phyloP scores from a whole-genome alignment of 2,797 vertebrate species.

The Caiman crocodilus region DNA sequence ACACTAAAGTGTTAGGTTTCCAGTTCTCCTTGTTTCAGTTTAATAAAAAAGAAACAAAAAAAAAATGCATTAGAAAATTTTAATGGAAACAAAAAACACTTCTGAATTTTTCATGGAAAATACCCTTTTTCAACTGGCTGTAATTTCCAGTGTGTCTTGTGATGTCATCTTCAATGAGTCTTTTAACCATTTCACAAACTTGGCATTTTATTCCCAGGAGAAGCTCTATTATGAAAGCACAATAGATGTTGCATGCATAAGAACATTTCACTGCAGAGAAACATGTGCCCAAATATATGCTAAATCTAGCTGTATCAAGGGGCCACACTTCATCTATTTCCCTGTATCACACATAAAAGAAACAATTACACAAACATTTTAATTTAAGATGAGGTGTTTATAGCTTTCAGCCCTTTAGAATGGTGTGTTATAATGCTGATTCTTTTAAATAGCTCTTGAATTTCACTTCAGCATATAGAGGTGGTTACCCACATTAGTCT shows the following conservation, averaged over 20 bases:
- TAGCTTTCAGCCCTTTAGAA: background rate
- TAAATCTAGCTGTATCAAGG: background rate
- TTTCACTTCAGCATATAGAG: background rate
- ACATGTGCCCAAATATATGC: background rate
- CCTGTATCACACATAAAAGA: too few relatives aligned
- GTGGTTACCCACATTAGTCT: background rate
- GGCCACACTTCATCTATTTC: background rate
- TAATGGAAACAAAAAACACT: background rate
- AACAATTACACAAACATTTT: background rate
- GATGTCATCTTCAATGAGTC: conserved; percentile 42
- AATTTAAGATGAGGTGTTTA: background rate
- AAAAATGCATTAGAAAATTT: background rate
- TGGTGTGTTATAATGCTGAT: background rate
- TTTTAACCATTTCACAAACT: background rate
- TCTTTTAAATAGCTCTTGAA: background rate
- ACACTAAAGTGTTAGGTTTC: background rate
- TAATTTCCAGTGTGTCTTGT: background rate
- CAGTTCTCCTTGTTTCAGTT: background rate
- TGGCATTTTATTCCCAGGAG: conserved; percentile 54
- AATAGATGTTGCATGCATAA: conserved; percentile 9
- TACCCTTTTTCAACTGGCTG: background rate
- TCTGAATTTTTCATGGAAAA: background rate
- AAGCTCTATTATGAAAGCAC: conserved; percentile 29
- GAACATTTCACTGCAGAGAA: background rate
- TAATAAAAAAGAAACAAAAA: background rate